Base-by-base conservation (phyloP, 92 coral and sea anemone genomes). In the Montipora capitata region DNA sequence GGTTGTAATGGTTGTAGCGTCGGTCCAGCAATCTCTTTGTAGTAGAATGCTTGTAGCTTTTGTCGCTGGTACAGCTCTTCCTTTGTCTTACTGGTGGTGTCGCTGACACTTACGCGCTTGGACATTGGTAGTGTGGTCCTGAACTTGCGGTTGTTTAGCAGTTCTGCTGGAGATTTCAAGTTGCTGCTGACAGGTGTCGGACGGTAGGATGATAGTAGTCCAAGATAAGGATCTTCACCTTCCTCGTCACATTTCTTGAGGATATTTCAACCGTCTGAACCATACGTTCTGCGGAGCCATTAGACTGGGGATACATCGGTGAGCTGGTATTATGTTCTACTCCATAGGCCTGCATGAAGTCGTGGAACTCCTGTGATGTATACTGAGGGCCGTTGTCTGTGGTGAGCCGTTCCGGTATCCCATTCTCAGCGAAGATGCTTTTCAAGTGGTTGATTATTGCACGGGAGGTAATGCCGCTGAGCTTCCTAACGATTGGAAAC, bases 401-500 rank as follows among this genome's bases (percentile, higher is more conserved):
- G 13, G 64, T 42, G 2, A 90, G 79, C n/a, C 67, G 27, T 20
- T 0, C 27, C 27, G 0, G 27, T 20, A 20, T 20, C 27, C 27
- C 27, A 20, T 20, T 20, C 0, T 20, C 27, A 20, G 27, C 27
- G 45, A 90, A 84, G 74, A 85, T 85, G 89, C 93, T 85, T 51
- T 90, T 89, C 1, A 89, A 17, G 80, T 84, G 80, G 74, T 68
- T 89, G 52, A 92, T 79, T 8, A 89, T 76, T 16, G 91, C 90
- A 44, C 59, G 16, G 3, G 95, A 92, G 13, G 93, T 84, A 51
- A n/a, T n/a, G n/a, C n/a, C n/a, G n/a, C 83, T 88, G 15, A 92
- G 77, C 59, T 72, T 84, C 35, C 84, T 45, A 41, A 83, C 67
- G 77, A 92, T 18, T 18, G 20, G 20, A 18, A 18, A 18, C 20